Evolutionary conservation across 92 coral and sea anemone genomes (phyloP), one percentile per base, ranked within the genome.

Genomic region (Siderastrea siderea): DNA sequence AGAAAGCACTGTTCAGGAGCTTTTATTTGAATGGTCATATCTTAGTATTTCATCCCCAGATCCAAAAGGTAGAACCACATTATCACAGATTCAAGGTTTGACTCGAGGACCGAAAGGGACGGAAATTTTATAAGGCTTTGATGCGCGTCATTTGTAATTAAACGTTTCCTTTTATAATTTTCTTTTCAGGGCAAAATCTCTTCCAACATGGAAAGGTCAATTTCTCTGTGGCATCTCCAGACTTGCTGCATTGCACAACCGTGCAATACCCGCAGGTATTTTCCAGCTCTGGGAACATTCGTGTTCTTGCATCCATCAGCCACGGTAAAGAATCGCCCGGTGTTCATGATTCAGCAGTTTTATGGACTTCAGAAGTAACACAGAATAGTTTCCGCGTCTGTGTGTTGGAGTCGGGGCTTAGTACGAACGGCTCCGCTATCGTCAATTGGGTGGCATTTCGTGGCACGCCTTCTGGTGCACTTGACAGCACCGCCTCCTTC

Each of bases 381-480:
- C 78, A 19, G 9, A 65, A 71, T 14, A 83, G 86, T 12, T 90
- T 90, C 64, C 82, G 90, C 7, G 90, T 86, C 16, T 90, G 93
- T 62, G 58, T 81, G 38, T 60, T 85, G 75, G 90, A 86, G 50
- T 80, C 93, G 17, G 93, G 93, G 38, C 76, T 4, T 67, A 90
- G 87, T 12, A 65, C 90, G 45, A 90, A 90, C 48, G 87, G 87
- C 38, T 85, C 93, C 3, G 65, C 71, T 12, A 68, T 80, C 4
- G 77, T 90, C 66, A 86, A 86, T 90, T 90, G 93, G 93, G 38
- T 90, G 49, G 90, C 93, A 8, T 78, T 74, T 75, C 87, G 83
- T 50, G 77, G 77, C 84, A 68, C 87, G 59, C 93, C 93, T 49
- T 66, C 83, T 77, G 93, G 93, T 7, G 60, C 57, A 17, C 58